phyloP scores from a whole-genome alignment of 2,797 vertebrate genomes.

The Acanthurus lineatus region DNA sequence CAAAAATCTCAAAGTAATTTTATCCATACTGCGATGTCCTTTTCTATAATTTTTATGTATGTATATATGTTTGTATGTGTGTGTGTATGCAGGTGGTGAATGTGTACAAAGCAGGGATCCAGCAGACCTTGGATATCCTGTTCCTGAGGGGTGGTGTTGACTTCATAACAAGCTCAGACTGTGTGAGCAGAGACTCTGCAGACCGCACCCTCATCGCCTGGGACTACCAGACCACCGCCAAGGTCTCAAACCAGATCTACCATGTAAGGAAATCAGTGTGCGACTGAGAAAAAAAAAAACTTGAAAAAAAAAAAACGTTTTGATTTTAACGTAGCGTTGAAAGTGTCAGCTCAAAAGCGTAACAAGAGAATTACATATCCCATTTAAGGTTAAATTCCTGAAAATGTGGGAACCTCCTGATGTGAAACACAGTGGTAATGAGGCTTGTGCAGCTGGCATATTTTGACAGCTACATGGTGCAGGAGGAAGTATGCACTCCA shows the following conservation, averaged over 20 bases:
- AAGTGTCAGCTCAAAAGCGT: neutral
- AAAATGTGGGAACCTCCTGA: constrained; percentile 1
- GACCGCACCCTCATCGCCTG: constrained; percentile 96
- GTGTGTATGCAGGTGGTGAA: constrained; percentile 86
- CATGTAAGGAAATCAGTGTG: constrained; percentile 86
- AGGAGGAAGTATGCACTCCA: neutral
- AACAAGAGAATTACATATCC: neutral
- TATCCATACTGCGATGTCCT: too few relatives aligned
- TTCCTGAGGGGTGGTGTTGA: constrained; percentile 91
- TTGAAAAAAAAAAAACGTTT: neutral
- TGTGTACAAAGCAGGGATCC: constrained; percentile 91
- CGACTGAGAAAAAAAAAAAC: neutral
- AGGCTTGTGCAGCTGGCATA: constrained; percentile 21
- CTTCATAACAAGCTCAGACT: constrained; percentile 94
- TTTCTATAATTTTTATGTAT: too few relatives aligned
- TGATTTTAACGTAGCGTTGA: neutral
- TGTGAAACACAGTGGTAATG: constrained; percentile 31
- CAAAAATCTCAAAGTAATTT: too few relatives aligned
- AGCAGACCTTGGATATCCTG: constrained; percentile 95
- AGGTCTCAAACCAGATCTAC: constrained; percentile 97
- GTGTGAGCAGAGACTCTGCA: constrained; percentile 96
- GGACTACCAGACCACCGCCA: constrained; percentile 94
- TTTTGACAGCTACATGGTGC: constrained; percentile 29
- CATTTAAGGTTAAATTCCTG: constrained; percentile 4
- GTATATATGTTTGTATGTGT: neutral